Conservation (phyloP, 2,113 vertebrate species). For the Varanus salvator region DNA sequence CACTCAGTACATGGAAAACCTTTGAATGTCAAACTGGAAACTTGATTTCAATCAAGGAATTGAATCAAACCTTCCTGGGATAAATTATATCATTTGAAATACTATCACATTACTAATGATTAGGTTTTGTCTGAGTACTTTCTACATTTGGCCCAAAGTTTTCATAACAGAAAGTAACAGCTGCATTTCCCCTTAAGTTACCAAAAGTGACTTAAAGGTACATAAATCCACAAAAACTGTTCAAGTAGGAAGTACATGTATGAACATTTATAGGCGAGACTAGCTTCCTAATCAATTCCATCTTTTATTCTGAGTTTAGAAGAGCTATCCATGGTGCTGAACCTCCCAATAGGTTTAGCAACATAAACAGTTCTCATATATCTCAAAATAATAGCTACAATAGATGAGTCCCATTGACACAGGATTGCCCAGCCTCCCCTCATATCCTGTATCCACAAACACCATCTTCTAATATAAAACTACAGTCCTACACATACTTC, state of each 20-base stretch:
- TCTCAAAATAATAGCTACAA: too few species aligned
- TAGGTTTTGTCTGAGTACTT: not conserved
- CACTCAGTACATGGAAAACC: not conserved
- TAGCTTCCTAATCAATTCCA: too few species aligned
- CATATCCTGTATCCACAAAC: not conserved
- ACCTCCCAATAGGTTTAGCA: too few species aligned
- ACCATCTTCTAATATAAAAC: not conserved
- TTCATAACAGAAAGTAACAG: not conserved
- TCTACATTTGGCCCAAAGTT: not conserved
- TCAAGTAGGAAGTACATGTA: not conserved
- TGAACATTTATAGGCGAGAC: not conserved
- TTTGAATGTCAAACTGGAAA: not conserved
- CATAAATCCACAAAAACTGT: not conserved
- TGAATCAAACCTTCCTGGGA: not conserved
- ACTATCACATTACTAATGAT: not conserved
- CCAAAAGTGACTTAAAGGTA: not conserved
- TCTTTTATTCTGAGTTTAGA: too few species aligned
- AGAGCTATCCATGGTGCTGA: too few species aligned
- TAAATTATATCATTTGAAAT: not conserved
- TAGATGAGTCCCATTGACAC: too few species aligned
- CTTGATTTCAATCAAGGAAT: not conserved
- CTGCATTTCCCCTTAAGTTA: not conserved
- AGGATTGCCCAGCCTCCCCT: too few species aligned
- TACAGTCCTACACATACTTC: too few species aligned
- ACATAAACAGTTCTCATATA: too few species aligned